phyloP scores from a whole-genome alignment of 2,113 vertebrate genomes.

The Halichoeres trimaculatus region DNA sequence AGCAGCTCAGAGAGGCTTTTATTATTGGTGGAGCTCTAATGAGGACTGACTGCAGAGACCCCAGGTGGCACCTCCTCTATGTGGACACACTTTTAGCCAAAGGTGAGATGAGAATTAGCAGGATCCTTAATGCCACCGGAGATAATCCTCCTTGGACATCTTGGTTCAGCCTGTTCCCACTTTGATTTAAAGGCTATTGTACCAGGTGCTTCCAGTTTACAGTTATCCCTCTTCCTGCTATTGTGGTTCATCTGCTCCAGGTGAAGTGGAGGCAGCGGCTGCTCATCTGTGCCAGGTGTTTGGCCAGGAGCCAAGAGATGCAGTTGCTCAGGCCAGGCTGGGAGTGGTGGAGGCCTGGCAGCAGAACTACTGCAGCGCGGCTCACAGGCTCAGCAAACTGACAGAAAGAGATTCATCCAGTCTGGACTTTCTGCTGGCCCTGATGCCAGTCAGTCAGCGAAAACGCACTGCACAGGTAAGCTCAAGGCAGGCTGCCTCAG shows the following conservation, averaged over 20 bases:
- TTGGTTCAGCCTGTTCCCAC: conserved; percentile 2
- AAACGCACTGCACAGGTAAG: conserved; percentile 87
- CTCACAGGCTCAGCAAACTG: conserved; percentile 83
- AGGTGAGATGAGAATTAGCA: conserved; percentile 74
- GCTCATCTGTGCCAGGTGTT: conserved; percentile 83
- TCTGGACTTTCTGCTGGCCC: conserved; percentile 84
- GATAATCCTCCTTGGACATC: background rate
- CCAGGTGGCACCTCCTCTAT: conserved; percentile 85
- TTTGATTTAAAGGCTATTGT: conserved; percentile 5
- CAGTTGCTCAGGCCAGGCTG: conserved; percentile 81
- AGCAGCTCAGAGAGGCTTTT: conserved; percentile 81
- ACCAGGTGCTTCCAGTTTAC: background rate
- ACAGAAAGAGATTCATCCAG: conserved; percentile 81
- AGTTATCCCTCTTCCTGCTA: conserved; percentile 22
- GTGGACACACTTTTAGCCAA: conserved; percentile 84
- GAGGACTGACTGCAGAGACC: conserved; percentile 77
- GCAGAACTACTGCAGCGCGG: conserved; percentile 76
- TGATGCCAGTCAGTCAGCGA: conserved; percentile 81
- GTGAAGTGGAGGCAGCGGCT: conserved; percentile 81
- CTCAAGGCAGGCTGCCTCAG: background rate
- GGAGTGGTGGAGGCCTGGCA: conserved; percentile 88
- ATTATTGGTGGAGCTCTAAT: conserved; percentile 80
- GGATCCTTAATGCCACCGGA: background rate
- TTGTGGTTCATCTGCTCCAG: conserved; percentile 58
- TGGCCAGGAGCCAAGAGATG: conserved; percentile 77